These are phyloP conservation scores for Zygaena filipendulae DNA, from an alignment of 2,888 invertebrate genomes.

Conservation along the genomic window DNA sequence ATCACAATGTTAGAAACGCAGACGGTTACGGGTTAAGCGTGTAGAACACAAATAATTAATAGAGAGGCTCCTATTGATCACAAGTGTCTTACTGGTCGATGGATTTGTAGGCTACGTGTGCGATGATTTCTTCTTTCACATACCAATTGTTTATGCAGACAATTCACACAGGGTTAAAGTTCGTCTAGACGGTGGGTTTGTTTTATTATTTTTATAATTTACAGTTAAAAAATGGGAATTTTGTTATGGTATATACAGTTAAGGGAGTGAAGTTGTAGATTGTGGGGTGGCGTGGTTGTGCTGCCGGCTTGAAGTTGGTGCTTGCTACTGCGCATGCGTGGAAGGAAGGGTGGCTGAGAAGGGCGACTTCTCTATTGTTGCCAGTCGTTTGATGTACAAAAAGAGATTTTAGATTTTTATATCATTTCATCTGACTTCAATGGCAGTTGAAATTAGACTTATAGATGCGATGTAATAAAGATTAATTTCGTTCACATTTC, in stretches of 20 bases:
- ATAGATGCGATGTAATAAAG: constrained; percentile 28
- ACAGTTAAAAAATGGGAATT: constrained; percentile 41
- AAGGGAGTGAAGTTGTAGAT: constrained; percentile 53
- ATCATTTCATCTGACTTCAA: constrained; percentile 21
- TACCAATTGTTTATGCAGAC: too few relatives aligned
- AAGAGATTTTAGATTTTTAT: constrained; percentile 22
- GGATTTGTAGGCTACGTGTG: too few relatives aligned
- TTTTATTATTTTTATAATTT: too few relatives aligned
- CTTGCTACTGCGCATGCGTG: constrained; percentile 44
- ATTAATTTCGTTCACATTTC: constrained; percentile 19
- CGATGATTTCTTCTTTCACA: too few relatives aligned
- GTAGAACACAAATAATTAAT: constrained; percentile 61
- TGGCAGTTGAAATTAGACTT: constrained; percentile 26
- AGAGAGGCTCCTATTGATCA: constrained; percentile 58
- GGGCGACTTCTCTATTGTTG: constrained; percentile 50
- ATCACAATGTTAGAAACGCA: too few relatives aligned
- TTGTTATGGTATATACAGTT: constrained; percentile 62
- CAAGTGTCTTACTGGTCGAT: too few relatives aligned
- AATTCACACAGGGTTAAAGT: too few relatives aligned
- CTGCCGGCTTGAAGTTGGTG: constrained; percentile 42
- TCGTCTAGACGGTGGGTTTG: too few relatives aligned
- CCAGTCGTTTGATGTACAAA: constrained; percentile 40
- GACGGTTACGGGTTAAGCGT: too few relatives aligned
- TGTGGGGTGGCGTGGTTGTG: constrained; percentile 44
- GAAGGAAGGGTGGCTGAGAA: constrained; percentile 36